These are phyloP conservation scores for Heterochromis multidens DNA, from an alignment of 2,113 vertebrate species.

Conservation along the genomic window DNA sequence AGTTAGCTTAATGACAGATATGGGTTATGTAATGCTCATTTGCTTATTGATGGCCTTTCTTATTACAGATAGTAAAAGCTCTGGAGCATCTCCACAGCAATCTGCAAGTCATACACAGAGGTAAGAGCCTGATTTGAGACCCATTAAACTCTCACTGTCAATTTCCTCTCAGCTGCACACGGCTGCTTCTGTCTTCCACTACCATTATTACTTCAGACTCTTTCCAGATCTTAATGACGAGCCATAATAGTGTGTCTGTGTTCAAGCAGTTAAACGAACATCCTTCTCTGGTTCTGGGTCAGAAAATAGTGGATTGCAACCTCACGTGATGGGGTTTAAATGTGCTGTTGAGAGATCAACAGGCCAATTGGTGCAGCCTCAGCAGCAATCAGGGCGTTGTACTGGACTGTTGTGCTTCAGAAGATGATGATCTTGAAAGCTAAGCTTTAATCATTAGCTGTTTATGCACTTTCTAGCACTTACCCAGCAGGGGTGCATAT, in stretches of 20 bases:
- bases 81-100: slow-evolving; percentile 97
- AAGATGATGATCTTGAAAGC: no score
- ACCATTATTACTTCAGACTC: neutral
- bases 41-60: neutral
- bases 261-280: neutral
- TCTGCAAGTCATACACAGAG: slow-evolving; percentile 95
- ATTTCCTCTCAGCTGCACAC: neutral
- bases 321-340: neutral
- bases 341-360: neutral
- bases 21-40: neutral
- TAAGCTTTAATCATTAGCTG: no score
- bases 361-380: neutral
- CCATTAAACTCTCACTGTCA: neutral
- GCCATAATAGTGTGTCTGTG: neutral
- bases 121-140: slow-evolving; percentile 72
- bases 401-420: neutral
- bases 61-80: slow-evolving; percentile 91
- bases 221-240: neutral
- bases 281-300: neutral
- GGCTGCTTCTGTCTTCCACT: neutral
- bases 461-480: neutral
- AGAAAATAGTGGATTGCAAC: neutral
- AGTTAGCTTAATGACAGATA: neutral
- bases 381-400: neutral
- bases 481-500: neutral